Evolutionary conservation across 92 coral and sea anemone genomes (phyloP), one percentile per base, ranked within the genome.

Genomic region (Blastomussa wellsi): DNA sequence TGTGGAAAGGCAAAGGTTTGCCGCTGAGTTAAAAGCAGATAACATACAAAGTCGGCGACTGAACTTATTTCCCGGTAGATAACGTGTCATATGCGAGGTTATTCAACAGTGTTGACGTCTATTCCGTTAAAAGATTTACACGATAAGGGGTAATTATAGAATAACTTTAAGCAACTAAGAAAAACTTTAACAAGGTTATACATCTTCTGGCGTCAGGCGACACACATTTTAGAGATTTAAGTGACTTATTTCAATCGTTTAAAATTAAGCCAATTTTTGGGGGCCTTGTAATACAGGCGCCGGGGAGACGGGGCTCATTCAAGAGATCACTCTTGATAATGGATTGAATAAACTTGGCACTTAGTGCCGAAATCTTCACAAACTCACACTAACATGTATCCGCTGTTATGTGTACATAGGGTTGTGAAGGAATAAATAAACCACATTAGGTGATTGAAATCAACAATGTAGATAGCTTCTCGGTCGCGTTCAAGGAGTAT

Each of bases 241-340:
- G 74, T 59, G 64, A 74, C 87, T 83, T 83, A 75, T 37, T 36
- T 60, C 73, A 73, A 74, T 82, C 67, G 79, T 44, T 74, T 31
- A 74, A 73, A 74, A 74, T 74, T 74, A 75, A 75, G 87, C 87
- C 87, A 83, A 75, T 83, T 83, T 83, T 81, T 65, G 4, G 17
- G n/a, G 87, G 71, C 74, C 74, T 57, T 75, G 87, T 74, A 24
- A 29, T 12, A 9, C 24, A 73, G 97, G 97, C 97, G 97, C 97
- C 97, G 73, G 19, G 22, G 22, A 75, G 97, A 65, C 97, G 74
- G 87, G 79, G 67, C 36, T 72, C 71, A 83, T 88, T 88, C 76
- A 88, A 81, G 49, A 75, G 69, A 82, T 90, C 78, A 90, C 84
- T 86, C 89, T 82, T 89, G 75, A 81, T 91, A 91, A 94, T 87